These are phyloP conservation scores for Anticlea derivata DNA, from an alignment of 2,888 invertebrate species.

Conservation along the genomic window DNA sequence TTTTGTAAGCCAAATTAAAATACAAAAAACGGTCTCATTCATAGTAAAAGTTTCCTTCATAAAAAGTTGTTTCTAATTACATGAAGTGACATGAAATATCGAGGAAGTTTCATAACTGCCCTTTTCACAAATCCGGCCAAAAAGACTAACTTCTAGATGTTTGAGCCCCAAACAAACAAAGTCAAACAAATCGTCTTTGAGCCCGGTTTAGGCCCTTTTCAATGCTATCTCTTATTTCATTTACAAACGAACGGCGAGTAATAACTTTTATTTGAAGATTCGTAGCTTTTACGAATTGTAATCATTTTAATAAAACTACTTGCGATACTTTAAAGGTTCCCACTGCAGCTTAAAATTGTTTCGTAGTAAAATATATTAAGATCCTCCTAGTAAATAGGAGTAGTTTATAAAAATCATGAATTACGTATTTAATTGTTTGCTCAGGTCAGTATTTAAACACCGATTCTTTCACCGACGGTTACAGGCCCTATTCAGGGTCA, in stretches of 20 bases:
- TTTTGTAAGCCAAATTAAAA: neutral
- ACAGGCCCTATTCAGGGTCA: too few relatives aligned
- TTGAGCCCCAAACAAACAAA: slow-evolving; percentile 31
- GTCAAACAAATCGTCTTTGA: slow-evolving; percentile 30
- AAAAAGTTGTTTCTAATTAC: slow-evolving; percentile 16
- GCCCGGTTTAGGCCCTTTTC: slow-evolving; percentile 15
- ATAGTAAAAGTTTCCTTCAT: slow-evolving; percentile 3
- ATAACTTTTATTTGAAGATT: slow-evolving; percentile 4
- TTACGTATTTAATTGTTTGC: too few relatives aligned
- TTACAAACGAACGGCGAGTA: slow-evolving; percentile 4
- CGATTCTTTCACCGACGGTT: too few relatives aligned
- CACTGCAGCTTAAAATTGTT: too few relatives aligned
- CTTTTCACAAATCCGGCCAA: slow-evolving; percentile 26
- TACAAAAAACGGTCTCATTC: slow-evolving; percentile 1
- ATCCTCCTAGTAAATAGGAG: too few relatives aligned
- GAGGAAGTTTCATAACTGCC: slow-evolving; percentile 21
- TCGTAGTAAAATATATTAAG: too few relatives aligned
- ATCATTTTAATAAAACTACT: neutral
- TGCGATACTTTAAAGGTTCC: too few relatives aligned
- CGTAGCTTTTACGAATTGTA: neutral
- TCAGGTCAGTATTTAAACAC: too few relatives aligned
- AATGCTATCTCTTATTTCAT: slow-evolving; percentile 18
- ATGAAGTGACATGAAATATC: slow-evolving; percentile 17
- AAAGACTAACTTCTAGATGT: slow-evolving; percentile 30
- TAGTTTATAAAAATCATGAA: too few relatives aligned